These are phyloP conservation scores for Temnothorax longispinosus DNA, from an alignment of 1,140 invertebrate species.

Conservation along the genomic window DNA sequence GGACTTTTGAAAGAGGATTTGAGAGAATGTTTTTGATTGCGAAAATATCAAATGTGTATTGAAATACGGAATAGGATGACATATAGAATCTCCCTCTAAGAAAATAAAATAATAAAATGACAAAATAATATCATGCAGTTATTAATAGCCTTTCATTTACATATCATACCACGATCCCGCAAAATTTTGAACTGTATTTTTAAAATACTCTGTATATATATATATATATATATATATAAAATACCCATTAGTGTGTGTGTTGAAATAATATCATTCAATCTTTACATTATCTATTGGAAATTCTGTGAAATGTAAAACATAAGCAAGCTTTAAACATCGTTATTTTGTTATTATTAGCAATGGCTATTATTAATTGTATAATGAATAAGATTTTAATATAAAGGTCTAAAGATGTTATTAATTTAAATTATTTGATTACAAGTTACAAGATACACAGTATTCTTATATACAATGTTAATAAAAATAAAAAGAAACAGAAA, in stretches of 20 bases:
- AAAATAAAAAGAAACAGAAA: neutral
- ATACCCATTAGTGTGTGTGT: neutral
- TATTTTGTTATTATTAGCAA: neutral
- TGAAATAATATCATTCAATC: neutral
- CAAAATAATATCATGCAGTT: neutral
- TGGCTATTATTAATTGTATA: neutral
- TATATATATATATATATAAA: neutral
- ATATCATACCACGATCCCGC: neutral
- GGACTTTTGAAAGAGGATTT: neutral
- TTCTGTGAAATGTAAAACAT: neutral
- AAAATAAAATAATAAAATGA: neutral
- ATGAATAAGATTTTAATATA: conserved; percentile 7
- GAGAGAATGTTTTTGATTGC: neutral
- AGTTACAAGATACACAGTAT: neutral
- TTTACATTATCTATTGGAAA: neutral
- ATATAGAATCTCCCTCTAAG: neutral
- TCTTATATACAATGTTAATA: neutral
- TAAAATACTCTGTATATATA: neutral
- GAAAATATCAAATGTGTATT: neutral
- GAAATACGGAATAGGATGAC: neutral
- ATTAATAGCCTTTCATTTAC: conserved; percentile 1
- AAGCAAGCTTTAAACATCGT: neutral
- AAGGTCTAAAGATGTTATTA: neutral
- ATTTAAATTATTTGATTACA: conserved; percentile 12
- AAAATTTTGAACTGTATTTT: neutral